Evolutionary conservation across 2,113 vertebrate species (phyloP).

Genomic region (mouse (Mus musculus)): DNA sequence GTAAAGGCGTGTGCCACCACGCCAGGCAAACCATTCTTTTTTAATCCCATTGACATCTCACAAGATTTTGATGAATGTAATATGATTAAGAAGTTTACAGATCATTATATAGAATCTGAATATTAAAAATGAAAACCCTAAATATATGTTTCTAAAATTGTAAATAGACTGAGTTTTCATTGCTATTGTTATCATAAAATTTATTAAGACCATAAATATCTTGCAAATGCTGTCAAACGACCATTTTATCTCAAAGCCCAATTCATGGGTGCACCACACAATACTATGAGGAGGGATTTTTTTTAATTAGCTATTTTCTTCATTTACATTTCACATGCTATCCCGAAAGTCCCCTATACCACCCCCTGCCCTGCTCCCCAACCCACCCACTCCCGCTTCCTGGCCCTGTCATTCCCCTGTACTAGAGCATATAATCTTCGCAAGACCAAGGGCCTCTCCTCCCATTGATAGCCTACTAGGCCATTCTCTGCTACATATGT

Average conservation of each 20-base stretch:
- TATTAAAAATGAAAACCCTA: not conserved
- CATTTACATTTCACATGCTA: no score
- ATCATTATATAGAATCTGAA: conserved; percentile 22
- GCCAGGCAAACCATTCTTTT: not conserved
- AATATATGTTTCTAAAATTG: not conserved
- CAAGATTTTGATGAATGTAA: conserved; percentile 3
- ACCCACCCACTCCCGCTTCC: no score
- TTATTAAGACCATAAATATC: not conserved
- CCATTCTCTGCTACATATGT: no score
- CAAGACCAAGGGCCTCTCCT: no score
- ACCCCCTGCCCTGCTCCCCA: no score
- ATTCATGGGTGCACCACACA: not conserved
- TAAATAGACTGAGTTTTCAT: not conserved
- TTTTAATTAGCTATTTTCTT: not conserved
- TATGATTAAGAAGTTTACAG: not conserved
- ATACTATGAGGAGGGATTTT: not conserved
- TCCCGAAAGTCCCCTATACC: no score
- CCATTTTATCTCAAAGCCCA: not conserved
- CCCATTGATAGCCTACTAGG: no score
- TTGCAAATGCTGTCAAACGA: not conserved
- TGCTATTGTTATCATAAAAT: not conserved
- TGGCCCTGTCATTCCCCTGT: no score
- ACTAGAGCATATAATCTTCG: no score
- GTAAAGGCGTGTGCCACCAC: no score
- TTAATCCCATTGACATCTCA: not conserved